Conservation (phyloP, 2,113 vertebrate genomes). For the Pongo abelii region DNA sequence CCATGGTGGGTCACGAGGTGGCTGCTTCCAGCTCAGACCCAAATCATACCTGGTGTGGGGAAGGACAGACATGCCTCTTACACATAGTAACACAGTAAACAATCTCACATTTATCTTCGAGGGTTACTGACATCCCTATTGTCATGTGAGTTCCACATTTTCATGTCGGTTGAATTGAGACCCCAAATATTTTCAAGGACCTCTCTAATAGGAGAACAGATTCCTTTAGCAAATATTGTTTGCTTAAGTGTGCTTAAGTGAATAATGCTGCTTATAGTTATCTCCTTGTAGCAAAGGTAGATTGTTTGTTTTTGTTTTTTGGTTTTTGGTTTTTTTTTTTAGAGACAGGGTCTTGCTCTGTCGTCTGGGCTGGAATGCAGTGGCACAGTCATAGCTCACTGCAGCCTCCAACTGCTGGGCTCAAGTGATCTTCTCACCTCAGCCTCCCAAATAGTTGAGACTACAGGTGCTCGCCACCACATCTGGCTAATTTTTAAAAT, state of each 20-base stretch:
- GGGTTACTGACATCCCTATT: not conserved
- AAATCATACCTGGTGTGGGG: accelerated
- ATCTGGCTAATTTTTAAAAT: too few relatives aligned
- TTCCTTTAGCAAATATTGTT: accelerated
- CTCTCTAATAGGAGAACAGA: accelerated
- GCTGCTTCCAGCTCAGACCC: accelerated
- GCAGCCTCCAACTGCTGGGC: too few relatives aligned
- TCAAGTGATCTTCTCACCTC: too few relatives aligned
- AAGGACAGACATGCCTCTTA: accelerated
- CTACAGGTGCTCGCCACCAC: too few relatives aligned
- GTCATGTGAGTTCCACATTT: not conserved
- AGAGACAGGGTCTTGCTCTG: too few relatives aligned
- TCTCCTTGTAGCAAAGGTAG: not conserved
- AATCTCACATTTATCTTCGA: accelerated
- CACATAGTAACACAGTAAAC: not conserved
- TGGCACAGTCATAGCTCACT: too few relatives aligned
- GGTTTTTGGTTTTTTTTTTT: too few relatives aligned
- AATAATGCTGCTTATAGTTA: accelerated
- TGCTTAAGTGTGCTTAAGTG: too few relatives aligned
- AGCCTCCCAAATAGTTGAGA: too few relatives aligned
- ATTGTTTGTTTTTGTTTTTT: too few relatives aligned
- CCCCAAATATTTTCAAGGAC: not conserved
- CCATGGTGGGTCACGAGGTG: accelerated
- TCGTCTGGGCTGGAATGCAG: too few relatives aligned
- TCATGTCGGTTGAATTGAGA: not conserved